A percentile compares a stretch with the other conserved stretches of the same genome.
Evolutionary conservation across 2,888 invertebrate species (phyloP).

Genomic region (Cyclophora albipunctata): DNA sequence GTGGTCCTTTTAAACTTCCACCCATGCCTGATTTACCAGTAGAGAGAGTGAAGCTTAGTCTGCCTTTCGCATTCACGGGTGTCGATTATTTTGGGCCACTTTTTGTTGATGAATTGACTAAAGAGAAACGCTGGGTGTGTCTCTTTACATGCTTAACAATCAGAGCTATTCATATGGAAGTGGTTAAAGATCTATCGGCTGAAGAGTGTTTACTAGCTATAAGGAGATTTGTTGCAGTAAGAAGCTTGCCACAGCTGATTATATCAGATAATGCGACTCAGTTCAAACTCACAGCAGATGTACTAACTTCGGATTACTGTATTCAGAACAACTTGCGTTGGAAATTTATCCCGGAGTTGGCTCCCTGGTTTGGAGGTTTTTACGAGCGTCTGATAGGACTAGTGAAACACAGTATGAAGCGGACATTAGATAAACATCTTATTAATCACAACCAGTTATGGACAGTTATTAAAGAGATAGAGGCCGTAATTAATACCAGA

Average conservation of each 20-base stretch:
- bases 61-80: constrained; percentile 16
- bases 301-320: constrained; percentile 1
- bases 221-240: constrained; percentile 11
- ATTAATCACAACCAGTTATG: constrained; percentile 2
- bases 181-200: constrained; percentile 18
- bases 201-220: constrained; percentile 18
- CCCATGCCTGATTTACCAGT: constrained; percentile 15
- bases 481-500: constrained; percentile 8
- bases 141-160: constrained; percentile 13
- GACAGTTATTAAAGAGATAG: constrained; percentile 11
- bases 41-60: constrained; percentile 16
- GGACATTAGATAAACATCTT: background rate
- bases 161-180: constrained; percentile 18
- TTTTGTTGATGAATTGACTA: background rate
- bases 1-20: constrained; percentile 22
- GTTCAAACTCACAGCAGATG: constrained; percentile 16
- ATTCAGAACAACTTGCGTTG: constrained; percentile 3
- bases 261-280: constrained; percentile 16
- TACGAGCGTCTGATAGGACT: constrained; percentile 15
- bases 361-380: constrained; percentile 14
- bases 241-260: constrained; percentile 7
- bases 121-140: constrained; percentile 12
- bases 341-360: constrained; percentile 12
- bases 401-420: constrained; percentile 6
- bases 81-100: constrained; percentile 4